Conservation (phyloP, 2,888 invertebrate species). For the Agrilus mali region DNA sequence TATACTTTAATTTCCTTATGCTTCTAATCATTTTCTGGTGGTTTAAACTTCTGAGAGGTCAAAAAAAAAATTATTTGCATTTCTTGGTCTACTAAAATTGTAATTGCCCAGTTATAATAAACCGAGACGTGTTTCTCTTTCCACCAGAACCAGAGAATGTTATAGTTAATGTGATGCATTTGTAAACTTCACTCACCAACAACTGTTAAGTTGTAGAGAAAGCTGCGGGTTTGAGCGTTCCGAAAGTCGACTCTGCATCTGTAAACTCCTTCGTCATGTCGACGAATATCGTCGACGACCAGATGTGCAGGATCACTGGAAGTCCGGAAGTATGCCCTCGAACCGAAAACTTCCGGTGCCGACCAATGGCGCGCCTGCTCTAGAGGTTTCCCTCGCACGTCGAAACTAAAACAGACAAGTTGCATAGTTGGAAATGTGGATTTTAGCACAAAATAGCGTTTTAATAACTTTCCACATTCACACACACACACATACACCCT, state of each 20-base stretch:
- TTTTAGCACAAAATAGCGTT: neutral
- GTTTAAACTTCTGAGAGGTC: too few species aligned
- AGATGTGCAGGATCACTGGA: slow-evolving; percentile 69
- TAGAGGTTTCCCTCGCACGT: slow-evolving; percentile 72
- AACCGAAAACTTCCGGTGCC: slow-evolving; percentile 72
- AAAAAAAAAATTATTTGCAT: too few species aligned
- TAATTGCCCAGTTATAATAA: neutral
- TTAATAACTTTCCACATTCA: neutral
- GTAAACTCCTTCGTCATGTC: slow-evolving; percentile 81
- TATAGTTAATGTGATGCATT: neutral
- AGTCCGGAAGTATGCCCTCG: slow-evolving; percentile 73
- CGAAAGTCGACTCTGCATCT: slow-evolving; percentile 83
- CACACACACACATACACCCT: neutral
- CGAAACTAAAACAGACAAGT: slow-evolving; percentile 52
- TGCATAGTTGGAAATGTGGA: neutral
- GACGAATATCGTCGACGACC: slow-evolving; percentile 69
- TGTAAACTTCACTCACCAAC: slow-evolving; percentile 55
- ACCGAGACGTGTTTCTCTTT: neutral
- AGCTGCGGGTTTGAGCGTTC: slow-evolving; percentile 79
- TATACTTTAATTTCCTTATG: too few species aligned
- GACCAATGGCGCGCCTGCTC: slow-evolving; percentile 75
- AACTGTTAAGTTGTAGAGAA: slow-evolving; percentile 80
- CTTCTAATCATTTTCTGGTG: too few species aligned
- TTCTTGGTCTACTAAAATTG: too few species aligned
- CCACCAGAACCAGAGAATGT: neutral